These are phyloP conservation scores for Leptodactylus fallax DNA, from an alignment of 2,797 vertebrate genomes.

Conservation along the genomic window DNA sequence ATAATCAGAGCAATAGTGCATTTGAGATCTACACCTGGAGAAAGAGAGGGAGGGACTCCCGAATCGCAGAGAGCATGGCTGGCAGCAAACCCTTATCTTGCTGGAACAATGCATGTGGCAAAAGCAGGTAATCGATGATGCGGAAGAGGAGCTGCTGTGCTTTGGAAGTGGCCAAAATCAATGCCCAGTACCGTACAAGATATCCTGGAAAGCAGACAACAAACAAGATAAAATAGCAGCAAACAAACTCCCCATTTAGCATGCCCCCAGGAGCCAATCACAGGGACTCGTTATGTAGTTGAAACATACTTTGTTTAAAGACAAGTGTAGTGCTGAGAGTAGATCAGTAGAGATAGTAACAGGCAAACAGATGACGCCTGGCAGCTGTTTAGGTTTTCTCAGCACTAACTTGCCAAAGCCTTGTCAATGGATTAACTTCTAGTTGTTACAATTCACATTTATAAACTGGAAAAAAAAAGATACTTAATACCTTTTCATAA, in stretches of 20 bases:
- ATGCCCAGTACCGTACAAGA: conserved; percentile 94
- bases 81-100: conserved; percentile 84
- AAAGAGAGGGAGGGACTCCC: conserved; percentile 89
- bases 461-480: background rate
- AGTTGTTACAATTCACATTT: background rate
- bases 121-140: conserved; percentile 90
- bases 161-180: conserved; percentile 91
- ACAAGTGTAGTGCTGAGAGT: background rate
- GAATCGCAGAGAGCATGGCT: conserved; percentile 81
- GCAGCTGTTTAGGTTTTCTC: background rate
- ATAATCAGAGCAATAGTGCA: background rate
- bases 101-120: conserved; percentile 87
- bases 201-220: conserved; percentile 78
- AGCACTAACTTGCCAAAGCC: background rate
- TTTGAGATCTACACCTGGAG: conserved; percentile 83
- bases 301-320: conserved; percentile 10
- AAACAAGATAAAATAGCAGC: conserved; percentile 27
- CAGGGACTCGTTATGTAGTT: conserved; percentile 10
- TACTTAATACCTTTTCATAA: background rate
- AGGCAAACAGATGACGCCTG: background rate
- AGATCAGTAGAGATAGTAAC: conserved; percentile 6
- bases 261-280: conserved; percentile 25
- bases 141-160: conserved; percentile 91
- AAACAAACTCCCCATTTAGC: conserved; percentile 18
- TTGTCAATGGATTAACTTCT: background rate